Evolutionary conservation across 2,888 invertebrate species (phyloP).

Genomic region (Fragum fragum): DNA sequence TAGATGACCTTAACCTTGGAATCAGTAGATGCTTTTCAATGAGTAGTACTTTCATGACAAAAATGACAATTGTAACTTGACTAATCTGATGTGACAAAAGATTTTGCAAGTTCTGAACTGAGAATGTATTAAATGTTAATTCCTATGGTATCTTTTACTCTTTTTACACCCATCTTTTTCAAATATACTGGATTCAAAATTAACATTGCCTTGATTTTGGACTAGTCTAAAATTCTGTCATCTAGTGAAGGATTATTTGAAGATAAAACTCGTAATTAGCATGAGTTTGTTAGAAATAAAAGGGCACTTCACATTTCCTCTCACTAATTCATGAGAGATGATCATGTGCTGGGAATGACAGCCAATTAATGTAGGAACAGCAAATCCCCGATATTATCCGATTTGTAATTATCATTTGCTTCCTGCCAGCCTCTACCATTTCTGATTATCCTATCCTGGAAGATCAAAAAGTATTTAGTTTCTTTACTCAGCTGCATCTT

Average conservation of each 20-base stretch:
- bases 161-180: too few species aligned
- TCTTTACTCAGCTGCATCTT: not conserved
- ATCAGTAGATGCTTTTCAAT: too few species aligned
- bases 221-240: not conserved
- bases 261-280: not conserved
- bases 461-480: not conserved
- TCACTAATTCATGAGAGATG: slow-evolving; percentile 12
- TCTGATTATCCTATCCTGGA: not conserved
- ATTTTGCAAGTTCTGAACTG: too few species aligned
- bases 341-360: slow-evolving; percentile 14
- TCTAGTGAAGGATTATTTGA: not conserved
- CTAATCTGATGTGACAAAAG: too few species aligned
- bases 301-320: not conserved
- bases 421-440: not conserved
- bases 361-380: slow-evolving; percentile 8
- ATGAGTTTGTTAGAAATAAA: not conserved
- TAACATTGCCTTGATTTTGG: too few species aligned
- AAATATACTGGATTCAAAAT: too few species aligned
- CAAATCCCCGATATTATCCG: slow-evolving; percentile 7
- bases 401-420: not conserved
- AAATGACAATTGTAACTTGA: too few species aligned
- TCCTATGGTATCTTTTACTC: too few species aligned
- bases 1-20: too few species aligned
- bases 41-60: too few species aligned
- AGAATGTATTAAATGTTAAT: too few species aligned